Conservation (phyloP, 2,113 vertebrate species). For the Pomatorhinus ruficollis region DNA sequence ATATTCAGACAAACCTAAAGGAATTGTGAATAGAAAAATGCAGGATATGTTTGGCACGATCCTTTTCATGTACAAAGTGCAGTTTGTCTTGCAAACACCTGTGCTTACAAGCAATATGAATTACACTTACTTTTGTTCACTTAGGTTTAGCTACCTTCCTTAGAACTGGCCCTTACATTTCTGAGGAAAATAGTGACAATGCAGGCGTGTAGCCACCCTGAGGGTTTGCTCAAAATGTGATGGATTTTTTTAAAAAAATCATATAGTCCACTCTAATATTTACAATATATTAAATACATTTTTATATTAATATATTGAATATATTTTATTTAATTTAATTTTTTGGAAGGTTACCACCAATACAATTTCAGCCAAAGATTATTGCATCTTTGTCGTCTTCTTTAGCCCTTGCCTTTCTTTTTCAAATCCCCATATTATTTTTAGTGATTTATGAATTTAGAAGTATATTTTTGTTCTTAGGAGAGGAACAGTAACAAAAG, state of each 20-base stretch:
- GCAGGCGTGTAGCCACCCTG: neutral
- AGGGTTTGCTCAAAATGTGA: neutral
- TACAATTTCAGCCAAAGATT: neutral
- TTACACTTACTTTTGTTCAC: neutral
- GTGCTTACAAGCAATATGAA: neutral
- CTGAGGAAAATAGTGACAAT: neutral
- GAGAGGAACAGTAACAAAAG: neutral
- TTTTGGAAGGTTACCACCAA: neutral
- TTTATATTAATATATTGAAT: neutral
- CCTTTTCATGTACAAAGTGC: neutral
- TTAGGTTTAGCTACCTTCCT: neutral
- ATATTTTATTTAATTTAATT: neutral
- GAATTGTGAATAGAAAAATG: neutral
- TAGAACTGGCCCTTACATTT: neutral
- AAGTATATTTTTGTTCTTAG: neutral
- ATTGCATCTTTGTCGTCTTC: neutral
- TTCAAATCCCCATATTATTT: neutral
- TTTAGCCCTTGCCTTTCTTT: neutral
- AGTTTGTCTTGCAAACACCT: neutral
- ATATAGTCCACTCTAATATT: neutral
- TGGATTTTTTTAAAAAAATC: neutral
- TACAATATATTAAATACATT: neutral
- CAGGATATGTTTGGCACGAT: neutral
- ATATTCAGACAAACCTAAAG: neutral
- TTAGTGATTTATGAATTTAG: neutral